Conservation (phyloP, 1,140 invertebrate genomes). For the Drosophila eugracilis region DNA sequence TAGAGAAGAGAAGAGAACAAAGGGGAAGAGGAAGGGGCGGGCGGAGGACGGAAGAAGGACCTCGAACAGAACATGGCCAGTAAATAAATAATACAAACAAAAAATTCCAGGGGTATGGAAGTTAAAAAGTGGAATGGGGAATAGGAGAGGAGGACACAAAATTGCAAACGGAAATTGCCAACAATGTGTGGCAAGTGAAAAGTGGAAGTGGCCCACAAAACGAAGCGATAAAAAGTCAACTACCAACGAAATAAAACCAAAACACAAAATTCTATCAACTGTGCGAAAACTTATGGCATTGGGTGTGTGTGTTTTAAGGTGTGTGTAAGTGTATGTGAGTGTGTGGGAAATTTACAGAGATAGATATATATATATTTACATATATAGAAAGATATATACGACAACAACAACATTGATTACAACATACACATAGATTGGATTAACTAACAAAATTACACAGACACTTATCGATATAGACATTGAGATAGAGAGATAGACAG, state of each 20-base stretch:
- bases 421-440: conserved; percentile 35
- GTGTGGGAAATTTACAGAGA: conserved; percentile 34
- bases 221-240: conserved; percentile 14
- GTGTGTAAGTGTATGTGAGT: conserved; percentile 15
- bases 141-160: conserved; percentile 1
- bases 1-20: conserved; percentile 29
- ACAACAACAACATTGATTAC: conserved; percentile 45
- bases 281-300: conserved; percentile 63
- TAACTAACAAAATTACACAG: conserved; percentile 48
- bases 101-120: conserved; percentile 6
- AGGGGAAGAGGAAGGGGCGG: neutral
- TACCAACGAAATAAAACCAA: conserved; percentile 29
- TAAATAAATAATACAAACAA: conserved; percentile 65
- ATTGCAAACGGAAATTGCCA: conserved; percentile 76
- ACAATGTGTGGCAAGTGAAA: conserved; percentile 47
- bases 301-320: conserved; percentile 34
- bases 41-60: conserved; percentile 1
- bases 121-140: too few species aligned
- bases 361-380: conserved; percentile 9
- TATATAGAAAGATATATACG: too few species aligned
- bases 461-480: conserved; percentile 44
- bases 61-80: conserved; percentile 79
- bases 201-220: conserved; percentile 11
- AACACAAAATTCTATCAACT: conserved; percentile 33
- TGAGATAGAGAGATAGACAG: conserved; percentile 25